Evolutionary conservation across 1,140 invertebrate genomes (phyloP), one percentile per base, ranked within the genome.

Genomic region (Panagrolaimus sp.): DNA sequence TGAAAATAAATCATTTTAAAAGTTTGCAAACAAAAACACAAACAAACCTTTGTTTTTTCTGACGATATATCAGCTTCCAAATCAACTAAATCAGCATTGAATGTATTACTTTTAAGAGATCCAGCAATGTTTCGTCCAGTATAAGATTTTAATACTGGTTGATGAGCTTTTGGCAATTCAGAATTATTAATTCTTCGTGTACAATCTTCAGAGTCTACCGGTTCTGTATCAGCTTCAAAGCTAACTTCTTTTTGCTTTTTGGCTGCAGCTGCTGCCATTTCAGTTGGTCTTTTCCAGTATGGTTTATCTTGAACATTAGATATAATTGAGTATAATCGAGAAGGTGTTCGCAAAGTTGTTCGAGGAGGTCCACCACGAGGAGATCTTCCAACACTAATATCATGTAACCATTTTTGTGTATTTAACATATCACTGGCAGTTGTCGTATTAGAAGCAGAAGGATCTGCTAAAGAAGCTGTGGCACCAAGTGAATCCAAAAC

Each of bases 321-420:
- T 0, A 58, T 21, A 14, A 58, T 58, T 0, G 52, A 58, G 17
- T 28, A 26, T 3, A 58, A 28, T 58, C 52, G 21, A 28, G 15
- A 26, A n/a, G 52, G 52, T 2, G 52, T 58, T 2, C 52, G 52
- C 15, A 58, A 8, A 0, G 52, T 26, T 10, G 21, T 58, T 58
- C 52, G 52, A 1, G 52, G 52, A 5, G 52, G 52, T 38, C 32
- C 32, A 38, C 32, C 32, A 3, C 21, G 15, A 17, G 52, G 21
- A 4, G 17, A 12, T 14, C 28, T 58, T 14, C 21, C 28, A 21
- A 58, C 52, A n/a, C 28, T 58, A 21, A 58, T 58, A 24, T 58
- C 52, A 8, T 58, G 21, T 10, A 58, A 28, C 52, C 52, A 58
- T 28, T 58, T 58, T 58, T 21, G 52, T 0, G 52, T 58, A 21